These are phyloP conservation scores for Philhelius pedissequus DNA, from an alignment of 2,888 invertebrate species.

Conservation along the genomic window DNA sequence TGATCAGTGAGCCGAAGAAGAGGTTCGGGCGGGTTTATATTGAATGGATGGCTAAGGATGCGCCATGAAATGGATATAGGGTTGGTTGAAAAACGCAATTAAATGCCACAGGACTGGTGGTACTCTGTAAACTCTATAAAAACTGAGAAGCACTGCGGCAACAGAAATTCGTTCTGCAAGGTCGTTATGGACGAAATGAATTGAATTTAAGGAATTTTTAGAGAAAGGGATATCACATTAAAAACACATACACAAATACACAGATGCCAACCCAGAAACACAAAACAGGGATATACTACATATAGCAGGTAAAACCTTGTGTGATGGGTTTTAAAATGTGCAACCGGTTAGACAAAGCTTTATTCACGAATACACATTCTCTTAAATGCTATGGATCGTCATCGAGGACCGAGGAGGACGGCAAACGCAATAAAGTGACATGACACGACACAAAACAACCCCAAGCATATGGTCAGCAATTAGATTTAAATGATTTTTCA, in stretches of 20 bases:
- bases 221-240: neutral
- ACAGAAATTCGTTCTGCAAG: constrained; percentile 8
- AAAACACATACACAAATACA: neutral
- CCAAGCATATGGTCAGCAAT: constrained; percentile 60
- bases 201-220: constrained; percentile 56
- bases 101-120: constrained; percentile 51
- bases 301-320: constrained; percentile 2
- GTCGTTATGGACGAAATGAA: constrained; percentile 42
- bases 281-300: neutral
- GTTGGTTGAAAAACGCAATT: constrained; percentile 62
- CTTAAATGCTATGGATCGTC: neutral
- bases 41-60: neutral
- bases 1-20: constrained; percentile 23
- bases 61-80: constrained; percentile 23
- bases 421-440: neutral
- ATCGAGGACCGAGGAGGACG: neutral
- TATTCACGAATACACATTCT: constrained; percentile 2
- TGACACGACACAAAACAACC: constrained; percentile 10
- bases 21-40: neutral
- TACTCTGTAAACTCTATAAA: too few relatives aligned
- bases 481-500: constrained; percentile 62
- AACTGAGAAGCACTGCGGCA: neutral
- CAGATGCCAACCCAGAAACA: neutral
- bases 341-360: constrained; percentile 44
- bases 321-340: constrained; percentile 32